A percentile compares a stretch with the other conserved stretches of the same genome.
Conservation (phyloP, 2,888 invertebrate genomes). For the Dryobota labecula region DNA sequence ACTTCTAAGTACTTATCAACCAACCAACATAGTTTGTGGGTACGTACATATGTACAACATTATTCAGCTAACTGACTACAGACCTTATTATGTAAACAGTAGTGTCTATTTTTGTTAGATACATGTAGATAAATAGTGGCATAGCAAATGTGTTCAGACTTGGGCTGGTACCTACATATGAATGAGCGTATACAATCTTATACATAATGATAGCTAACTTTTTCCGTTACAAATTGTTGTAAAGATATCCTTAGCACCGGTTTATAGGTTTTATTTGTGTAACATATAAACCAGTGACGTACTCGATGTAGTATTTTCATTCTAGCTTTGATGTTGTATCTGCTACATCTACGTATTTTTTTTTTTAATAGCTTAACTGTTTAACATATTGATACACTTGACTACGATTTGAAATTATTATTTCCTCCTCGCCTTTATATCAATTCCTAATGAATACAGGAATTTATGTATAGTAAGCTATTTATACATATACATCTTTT, state of each 20-base stretch:
- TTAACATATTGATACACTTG: not conserved
- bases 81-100: constrained; percentile 9
- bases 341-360: not conserved
- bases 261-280: constrained; percentile 1
- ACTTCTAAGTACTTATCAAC: constrained; percentile 75
- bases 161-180: constrained; percentile 35
- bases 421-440: not conserved
- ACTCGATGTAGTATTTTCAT: constrained; percentile 16
- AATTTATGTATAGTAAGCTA: constrained; percentile 1
- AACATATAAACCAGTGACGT: not conserved
- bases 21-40: constrained; percentile 42
- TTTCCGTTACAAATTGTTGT: constrained; percentile 39
- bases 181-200: constrained; percentile 47
- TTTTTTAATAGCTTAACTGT: not conserved
- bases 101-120: constrained; percentile 35
- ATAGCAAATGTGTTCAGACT: constrained; percentile 51
- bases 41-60: constrained; percentile 24
- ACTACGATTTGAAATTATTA: constrained; percentile 5
- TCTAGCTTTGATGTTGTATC: constrained; percentile 1
- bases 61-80: constrained; percentile 11
- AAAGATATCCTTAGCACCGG: constrained; percentile 3
- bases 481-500: not conserved
- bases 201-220: constrained; percentile 12
- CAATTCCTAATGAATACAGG: not conserved
- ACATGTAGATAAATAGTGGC: constrained; percentile 6